phyloP scores from a whole-genome alignment of 1,140 invertebrate species.

The Asobara japonica region DNA sequence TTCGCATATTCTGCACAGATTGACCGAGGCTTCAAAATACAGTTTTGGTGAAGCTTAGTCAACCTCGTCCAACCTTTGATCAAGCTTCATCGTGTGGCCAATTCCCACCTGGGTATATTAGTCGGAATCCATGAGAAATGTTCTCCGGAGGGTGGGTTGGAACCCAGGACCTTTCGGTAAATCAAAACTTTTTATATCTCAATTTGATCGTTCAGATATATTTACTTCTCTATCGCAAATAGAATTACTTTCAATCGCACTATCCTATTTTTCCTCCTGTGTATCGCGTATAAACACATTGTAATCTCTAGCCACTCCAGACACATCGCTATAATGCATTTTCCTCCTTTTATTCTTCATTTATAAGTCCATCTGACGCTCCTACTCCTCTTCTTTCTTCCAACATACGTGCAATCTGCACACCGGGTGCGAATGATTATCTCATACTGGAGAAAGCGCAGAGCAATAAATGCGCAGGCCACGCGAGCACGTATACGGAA shows the following conservation, averaged over 20 bases:
- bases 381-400: constrained; percentile 22
- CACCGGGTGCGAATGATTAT: constrained; percentile 48
- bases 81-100: too few relatives aligned
- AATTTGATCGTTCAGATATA: too few relatives aligned
- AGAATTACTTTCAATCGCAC: background rate
- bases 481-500: constrained; percentile 27
- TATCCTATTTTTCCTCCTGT: constrained; percentile 4
- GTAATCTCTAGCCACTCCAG: background rate
- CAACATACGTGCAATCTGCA: constrained; percentile 12
- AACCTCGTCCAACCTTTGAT: too few relatives aligned
- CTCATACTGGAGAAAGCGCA: constrained; percentile 29
- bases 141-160: too few relatives aligned
- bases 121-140: too few relatives aligned
- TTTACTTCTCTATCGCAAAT: background rate
- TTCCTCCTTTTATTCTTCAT: background rate
- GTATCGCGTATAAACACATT: background rate
- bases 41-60: too few relatives aligned
- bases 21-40: too few relatives aligned
- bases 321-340: background rate
- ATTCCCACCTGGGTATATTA: too few relatives aligned
- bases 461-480: constrained; percentile 21
- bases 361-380: constrained; percentile 16
- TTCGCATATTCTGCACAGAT: too few relatives aligned
- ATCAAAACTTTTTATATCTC: too few relatives aligned
- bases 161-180: too few relatives aligned